Percentiles rank a stretch among this genome's conserved stretches.
phyloP scores from a whole-genome alignment of 2,797 vertebrate species.

The Molothrus ater region DNA sequence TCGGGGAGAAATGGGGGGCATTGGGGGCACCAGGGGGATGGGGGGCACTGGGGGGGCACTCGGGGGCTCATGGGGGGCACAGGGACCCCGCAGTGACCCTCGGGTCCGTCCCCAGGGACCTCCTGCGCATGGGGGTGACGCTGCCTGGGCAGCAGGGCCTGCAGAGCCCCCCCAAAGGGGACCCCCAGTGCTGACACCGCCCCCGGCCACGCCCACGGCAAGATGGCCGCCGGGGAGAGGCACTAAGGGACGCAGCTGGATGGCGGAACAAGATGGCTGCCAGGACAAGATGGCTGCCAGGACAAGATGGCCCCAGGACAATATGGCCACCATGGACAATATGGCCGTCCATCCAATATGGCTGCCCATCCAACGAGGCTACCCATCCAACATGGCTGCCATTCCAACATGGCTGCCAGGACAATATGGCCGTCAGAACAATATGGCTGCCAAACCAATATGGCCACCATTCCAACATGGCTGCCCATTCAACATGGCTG shows the following conservation, averaged over 20 bases:
- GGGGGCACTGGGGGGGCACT: too few relatives aligned
- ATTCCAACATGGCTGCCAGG: background rate
- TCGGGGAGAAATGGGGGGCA: too few relatives aligned
- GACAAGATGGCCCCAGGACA: background rate
- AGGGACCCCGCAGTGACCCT: background rate
- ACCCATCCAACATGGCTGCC: background rate
- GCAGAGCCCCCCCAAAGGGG: background rate
- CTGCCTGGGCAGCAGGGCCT: too few relatives aligned
- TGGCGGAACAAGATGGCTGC: background rate
- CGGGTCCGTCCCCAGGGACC: background rate
- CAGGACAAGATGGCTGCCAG: fast-evolving
- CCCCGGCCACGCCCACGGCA: background rate
- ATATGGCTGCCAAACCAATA: background rate
- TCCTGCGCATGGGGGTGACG: background rate
- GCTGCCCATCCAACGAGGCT: too few relatives aligned
- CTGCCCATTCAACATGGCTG: too few relatives aligned
- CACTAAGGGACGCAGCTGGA: fast-evolving
- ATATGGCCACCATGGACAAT: background rate
- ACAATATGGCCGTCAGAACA: too few relatives aligned
- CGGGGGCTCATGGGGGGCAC: too few relatives aligned
- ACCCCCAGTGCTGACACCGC: background rate
- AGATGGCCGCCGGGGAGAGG: background rate
- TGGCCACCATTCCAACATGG: background rate
- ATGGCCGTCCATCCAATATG: background rate
- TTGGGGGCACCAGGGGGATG: too few relatives aligned